Evolutionary conservation across 2,888 invertebrate genomes (phyloP).

Genomic region (Ormyrus thymus): DNA sequence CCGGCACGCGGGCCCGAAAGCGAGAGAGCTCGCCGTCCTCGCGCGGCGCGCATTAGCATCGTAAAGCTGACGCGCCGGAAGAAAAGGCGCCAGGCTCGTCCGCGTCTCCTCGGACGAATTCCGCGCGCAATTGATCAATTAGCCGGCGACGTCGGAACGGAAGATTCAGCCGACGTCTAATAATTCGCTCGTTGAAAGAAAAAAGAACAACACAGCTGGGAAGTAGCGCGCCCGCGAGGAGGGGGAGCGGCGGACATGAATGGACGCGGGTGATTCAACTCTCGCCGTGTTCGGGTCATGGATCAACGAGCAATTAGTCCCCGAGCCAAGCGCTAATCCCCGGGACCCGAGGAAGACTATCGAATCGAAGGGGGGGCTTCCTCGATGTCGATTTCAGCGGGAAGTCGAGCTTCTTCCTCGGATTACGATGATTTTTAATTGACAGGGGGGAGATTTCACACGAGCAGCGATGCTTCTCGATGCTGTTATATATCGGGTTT

Average conservation of each 20-base stretch:
- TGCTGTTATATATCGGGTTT: too few relatives aligned
- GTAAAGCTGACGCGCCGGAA: conserved; percentile 43
- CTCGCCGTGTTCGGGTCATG: conserved; percentile 66
- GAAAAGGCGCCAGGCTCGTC: conserved; percentile 36
- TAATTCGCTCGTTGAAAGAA: conserved; percentile 58
- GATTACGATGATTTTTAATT: not conserved
- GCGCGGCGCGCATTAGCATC: conserved; percentile 24
- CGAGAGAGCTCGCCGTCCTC: not conserved
- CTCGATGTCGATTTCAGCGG: not conserved
- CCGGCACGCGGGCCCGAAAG: not conserved
- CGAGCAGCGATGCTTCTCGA: too few relatives aligned
- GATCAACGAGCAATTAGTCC: conserved; percentile 71
- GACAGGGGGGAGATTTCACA: too few relatives aligned
- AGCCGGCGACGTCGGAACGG: conserved; percentile 37
- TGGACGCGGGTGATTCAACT: conserved; percentile 66
- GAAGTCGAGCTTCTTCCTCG: not conserved
- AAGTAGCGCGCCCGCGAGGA: not conserved
- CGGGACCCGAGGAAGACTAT: too few relatives aligned
- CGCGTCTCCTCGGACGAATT: conserved; percentile 37
- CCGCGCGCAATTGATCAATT: conserved; percentile 58
- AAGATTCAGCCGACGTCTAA: conserved; percentile 56
- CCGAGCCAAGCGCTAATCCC: conserved; percentile 64
- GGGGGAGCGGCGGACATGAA: conserved; percentile 60
- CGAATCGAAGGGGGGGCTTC: too few relatives aligned
- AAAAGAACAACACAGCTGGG: conserved; percentile 27